Conservation (phyloP, 2,113 vertebrate species). For the Salvelinus alpinus region DNA sequence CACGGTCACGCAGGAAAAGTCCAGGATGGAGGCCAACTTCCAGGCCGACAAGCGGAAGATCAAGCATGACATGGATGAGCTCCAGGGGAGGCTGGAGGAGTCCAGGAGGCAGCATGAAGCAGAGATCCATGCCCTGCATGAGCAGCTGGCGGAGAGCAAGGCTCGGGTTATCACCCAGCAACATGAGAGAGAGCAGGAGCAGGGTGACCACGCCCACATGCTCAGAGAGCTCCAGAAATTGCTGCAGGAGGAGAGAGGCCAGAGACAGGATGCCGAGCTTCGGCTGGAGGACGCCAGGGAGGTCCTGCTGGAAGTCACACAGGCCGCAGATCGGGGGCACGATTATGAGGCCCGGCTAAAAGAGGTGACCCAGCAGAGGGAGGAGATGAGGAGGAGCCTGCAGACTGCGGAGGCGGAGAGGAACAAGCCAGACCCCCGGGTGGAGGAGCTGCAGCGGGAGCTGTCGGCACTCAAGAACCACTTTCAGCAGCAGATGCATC, state of each 20-base stretch:
- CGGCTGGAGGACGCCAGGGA: slow-evolving; percentile 79
- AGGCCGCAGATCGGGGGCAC: slow-evolving; percentile 64
- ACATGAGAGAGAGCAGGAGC: slow-evolving; percentile 88
- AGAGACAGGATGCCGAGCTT: slow-evolving; percentile 80
- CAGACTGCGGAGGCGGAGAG: slow-evolving; percentile 67
- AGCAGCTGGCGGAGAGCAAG: slow-evolving; percentile 84
- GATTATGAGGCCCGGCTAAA: slow-evolving; percentile 73
- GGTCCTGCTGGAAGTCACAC: slow-evolving; percentile 58
- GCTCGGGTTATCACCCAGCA: slow-evolving; percentile 87
- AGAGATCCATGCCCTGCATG: slow-evolving; percentile 73
- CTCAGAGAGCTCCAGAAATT: slow-evolving; percentile 88
- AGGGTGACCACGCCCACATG: slow-evolving; percentile 87
- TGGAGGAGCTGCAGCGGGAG: slow-evolving; percentile 81
- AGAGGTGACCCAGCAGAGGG: slow-evolving; percentile 75
- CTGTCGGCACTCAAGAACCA: slow-evolving; percentile 74
- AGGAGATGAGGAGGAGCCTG: slow-evolving; percentile 75
- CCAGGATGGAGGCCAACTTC: slow-evolving; percentile 93
- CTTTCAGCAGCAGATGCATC: slow-evolving; percentile 82
- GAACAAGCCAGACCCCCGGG: slow-evolving; percentile 73
- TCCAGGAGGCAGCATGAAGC: slow-evolving; percentile 56
- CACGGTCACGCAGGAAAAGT: slow-evolving; percentile 92
- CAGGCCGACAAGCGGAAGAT: slow-evolving; percentile 87
- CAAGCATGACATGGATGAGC: slow-evolving; percentile 86
- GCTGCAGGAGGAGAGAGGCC: slow-evolving; percentile 80
- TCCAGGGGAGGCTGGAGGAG: slow-evolving; percentile 62